These are phyloP conservation scores for Carlito syrichta DNA, from an alignment of 2,113 vertebrate species.

Conservation along the genomic window DNA sequence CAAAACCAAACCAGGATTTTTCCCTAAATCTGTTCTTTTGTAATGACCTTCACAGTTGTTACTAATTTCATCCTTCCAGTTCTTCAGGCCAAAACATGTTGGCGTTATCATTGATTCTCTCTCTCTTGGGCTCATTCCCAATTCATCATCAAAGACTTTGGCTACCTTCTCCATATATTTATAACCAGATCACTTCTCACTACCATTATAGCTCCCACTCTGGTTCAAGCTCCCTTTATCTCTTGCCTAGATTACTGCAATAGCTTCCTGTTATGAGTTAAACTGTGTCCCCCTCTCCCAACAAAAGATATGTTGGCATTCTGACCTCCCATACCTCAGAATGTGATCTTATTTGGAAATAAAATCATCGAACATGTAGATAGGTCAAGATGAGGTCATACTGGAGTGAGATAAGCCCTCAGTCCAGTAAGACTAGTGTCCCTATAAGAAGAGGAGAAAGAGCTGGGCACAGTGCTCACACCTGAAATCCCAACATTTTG, in stretches of 20 bases:
- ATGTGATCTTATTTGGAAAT: not conserved
- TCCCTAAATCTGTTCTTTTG: not conserved
- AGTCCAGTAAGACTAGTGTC: not conserved
- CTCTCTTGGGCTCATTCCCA: not conserved
- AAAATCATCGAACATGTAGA: not conserved
- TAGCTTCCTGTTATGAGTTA: not conserved
- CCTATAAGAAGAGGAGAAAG: not conserved
- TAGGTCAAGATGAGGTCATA: not conserved
- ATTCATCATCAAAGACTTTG: not conserved
- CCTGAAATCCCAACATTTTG: no score
- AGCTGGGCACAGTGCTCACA: no score
- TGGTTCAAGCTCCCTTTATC: not conserved
- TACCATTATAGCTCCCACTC: not conserved
- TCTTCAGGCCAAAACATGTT: not conserved
- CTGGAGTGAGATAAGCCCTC: not conserved
- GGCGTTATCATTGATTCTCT: not conserved
- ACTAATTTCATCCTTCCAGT: not conserved
- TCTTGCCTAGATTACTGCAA: not conserved
- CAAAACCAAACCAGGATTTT: not conserved
- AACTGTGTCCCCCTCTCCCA: not conserved
- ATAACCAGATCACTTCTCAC: not conserved
- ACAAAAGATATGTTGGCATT: not conserved
- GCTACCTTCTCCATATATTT: not conserved
- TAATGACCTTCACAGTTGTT: not conserved
- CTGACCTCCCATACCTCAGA: not conserved